Conservation (phyloP, 2,113 vertebrate genomes). For the Nycticryphes semicollaris region DNA sequence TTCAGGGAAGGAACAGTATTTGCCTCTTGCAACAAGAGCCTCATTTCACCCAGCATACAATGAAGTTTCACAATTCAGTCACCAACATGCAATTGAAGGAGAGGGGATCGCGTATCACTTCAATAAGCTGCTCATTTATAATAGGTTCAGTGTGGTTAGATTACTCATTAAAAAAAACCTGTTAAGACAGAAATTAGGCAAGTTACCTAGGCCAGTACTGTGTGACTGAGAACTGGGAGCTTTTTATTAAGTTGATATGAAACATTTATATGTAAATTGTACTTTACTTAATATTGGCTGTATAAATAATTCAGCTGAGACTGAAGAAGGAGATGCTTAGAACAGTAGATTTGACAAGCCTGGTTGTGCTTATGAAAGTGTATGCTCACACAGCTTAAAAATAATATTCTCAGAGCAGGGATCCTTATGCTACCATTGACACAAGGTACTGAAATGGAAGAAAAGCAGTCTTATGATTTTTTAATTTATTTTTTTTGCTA, state of each 20-base stretch:
- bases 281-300: constrained; percentile 28
- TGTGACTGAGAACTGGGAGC: neutral
- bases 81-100: neutral
- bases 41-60: neutral
- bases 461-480: neutral
- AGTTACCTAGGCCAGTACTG: neutral
- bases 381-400: neutral
- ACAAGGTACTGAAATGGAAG: neutral
- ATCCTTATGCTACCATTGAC: neutral
- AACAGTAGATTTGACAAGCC: neutral
- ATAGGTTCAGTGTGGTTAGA: neutral
- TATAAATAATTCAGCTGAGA: constrained; percentile 29
- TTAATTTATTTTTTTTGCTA: too few species aligned
- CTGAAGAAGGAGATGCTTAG: neutral
- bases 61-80: neutral
- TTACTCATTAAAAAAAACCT: neutral
- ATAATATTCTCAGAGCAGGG: neutral
- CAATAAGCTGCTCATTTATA: neutral
- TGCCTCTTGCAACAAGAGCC: neutral
- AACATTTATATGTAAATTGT: neutral
- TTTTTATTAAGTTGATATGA: constrained; percentile 23
- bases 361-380: neutral
- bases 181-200: neutral
- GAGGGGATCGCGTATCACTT: neutral
- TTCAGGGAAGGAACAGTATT: neutral